A percentile compares a stretch with the other conserved stretches of the same genome.
Conservation (phyloP, 2,797 vertebrate genomes). For the Heterohyrax brucei region DNA sequence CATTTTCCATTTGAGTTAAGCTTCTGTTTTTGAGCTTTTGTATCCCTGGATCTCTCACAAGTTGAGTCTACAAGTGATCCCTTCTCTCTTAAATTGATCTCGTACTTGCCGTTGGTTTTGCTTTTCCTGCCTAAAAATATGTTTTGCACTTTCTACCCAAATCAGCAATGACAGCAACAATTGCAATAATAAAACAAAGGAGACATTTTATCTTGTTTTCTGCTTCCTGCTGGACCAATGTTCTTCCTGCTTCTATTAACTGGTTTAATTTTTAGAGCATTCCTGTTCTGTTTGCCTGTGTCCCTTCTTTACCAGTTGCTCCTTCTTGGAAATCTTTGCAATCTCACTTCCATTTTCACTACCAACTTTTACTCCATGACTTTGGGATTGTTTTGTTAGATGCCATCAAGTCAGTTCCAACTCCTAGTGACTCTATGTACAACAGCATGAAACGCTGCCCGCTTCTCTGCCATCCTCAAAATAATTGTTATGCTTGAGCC, state of each 20-base stretch:
- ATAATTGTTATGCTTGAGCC: no score
- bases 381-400: no score
- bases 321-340: conserved; percentile 1
- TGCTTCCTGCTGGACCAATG: not conserved
- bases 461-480: no score
- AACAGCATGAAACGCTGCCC: no score
- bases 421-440: no score
- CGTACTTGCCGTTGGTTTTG: not conserved
- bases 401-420: no score
- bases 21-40: not conserved
- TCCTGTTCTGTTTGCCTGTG: not conserved
- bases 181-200: conserved; percentile 1
- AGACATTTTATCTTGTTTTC: not conserved
- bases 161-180: not conserved
- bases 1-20: not conserved
- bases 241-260: not conserved
- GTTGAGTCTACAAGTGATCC: not conserved
- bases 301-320: not conserved
- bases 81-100: not conserved
- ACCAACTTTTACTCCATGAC: not conserved
- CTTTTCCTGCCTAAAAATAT: conserved; percentile 52
- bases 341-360: not conserved
- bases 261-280: not conserved
- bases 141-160: not conserved
- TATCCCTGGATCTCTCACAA: not conserved